Base-by-base conservation (phyloP, 2,797 vertebrate genomes). In the Ceryle rudis region DNA sequence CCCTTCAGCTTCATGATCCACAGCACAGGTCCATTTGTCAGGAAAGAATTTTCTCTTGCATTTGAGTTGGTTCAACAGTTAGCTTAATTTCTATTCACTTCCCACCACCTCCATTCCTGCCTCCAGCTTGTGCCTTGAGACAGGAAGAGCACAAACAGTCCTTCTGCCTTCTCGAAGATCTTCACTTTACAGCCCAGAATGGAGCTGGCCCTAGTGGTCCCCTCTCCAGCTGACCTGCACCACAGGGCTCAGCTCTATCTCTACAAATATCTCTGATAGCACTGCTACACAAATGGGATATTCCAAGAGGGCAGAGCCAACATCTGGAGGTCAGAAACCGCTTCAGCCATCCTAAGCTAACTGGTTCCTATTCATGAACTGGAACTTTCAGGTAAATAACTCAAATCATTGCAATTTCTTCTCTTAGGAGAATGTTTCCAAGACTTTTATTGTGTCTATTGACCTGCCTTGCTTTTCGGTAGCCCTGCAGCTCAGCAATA, bases 371-470 rank as follows among this genome's bases (percentile, higher is more conserved):
- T 55, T 86, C 28, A 70, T 70, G 62, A 79, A 81, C 33, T 42
- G 64, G 18, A 41, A 82, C 74, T 93, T 95, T 61, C 67, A 90
- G 77, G 70, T 90, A 95, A 95, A 92, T 90, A 84, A 92, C 51
- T 57, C 19, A 3, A 67, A 33, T 86, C 73, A 78, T 14, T 82
- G 80, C 60, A 71, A 87, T 95, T 92, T 92, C 65, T 93, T 90
- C 19, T 94, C 81, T 52, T 74, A 92, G 69, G 64, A 95, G 86
- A 92, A 92, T 80, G 71, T 78, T 93, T 89, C 74, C 57, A 69
- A 69, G 82, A 65, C 64, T 83, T 89, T 85, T 90, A 90, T 93
- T 86, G 78, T 78, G 75, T 55, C 47, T 93, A 77, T 90, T 96
- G 90, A 92, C 94, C 67, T 61, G 52, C 25, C 52, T 92, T 89